Percentiles rank a stretch among this genome's conserved stretches.
Evolutionary conservation across 2,797 vertebrate species (phyloP).

Genomic region (Hephaestus fuliginosus): DNA sequence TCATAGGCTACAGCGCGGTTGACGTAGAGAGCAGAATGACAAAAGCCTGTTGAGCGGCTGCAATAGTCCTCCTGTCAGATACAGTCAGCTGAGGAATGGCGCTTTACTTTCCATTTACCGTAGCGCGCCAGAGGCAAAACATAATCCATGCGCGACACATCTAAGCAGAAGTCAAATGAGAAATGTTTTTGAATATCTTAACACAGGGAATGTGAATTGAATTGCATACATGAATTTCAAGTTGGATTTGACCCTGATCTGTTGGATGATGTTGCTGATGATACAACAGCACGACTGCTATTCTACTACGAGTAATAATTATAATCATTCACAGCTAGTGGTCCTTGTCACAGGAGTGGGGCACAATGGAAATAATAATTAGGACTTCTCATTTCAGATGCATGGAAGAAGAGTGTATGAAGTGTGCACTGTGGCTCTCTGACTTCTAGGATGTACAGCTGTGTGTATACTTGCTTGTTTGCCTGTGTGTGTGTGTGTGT

Average conservation of each 20-base stretch:
- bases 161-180: conserved; percentile 73
- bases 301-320: conserved; percentile 82
- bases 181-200: conserved; percentile 72
- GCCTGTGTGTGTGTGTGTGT: too few species aligned
- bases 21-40: conserved; percentile 41
- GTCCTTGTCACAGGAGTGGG: conserved; percentile 82
- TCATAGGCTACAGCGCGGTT: conserved; percentile 28
- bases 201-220: conserved; percentile 58
- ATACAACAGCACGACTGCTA: conserved; percentile 80
- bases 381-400: conserved; percentile 81
- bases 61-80: conserved; percentile 56
- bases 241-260: conserved; percentile 81
- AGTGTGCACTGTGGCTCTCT: conserved; percentile 63
- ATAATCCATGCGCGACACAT: conserved; percentile 63
- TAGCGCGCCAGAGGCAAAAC: conserved; percentile 58
- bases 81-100: conserved; percentile 55
- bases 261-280: conserved; percentile 80
- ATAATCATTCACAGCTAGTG: conserved; percentile 85
- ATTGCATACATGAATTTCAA: conserved; percentile 79
- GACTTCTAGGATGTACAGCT: conserved; percentile 78
- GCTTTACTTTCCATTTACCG: conserved; percentile 69
- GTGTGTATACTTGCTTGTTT: conserved; percentile 63
- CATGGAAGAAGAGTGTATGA: conserved; percentile 68
- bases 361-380: conserved; percentile 86
- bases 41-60: conserved; percentile 59